Conservation (phyloP, 30 jellyfish, hydroid and myxozoan genomes). For the Aurelia coerulea region DNA sequence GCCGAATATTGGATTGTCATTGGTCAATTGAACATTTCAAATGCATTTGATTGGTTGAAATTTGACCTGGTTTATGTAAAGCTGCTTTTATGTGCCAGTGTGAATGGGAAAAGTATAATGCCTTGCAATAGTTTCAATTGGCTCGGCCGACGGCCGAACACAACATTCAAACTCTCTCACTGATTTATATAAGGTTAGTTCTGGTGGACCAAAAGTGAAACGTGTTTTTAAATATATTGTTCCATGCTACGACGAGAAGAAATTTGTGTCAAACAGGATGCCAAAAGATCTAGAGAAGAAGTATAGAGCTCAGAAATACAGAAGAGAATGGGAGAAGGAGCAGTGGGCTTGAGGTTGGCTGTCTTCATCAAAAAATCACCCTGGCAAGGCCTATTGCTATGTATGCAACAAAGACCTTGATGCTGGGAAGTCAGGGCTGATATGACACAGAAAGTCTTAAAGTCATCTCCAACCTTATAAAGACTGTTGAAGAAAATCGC, state of each 20-base stretch:
- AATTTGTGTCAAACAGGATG: not conserved
- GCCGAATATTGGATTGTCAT: too few relatives aligned
- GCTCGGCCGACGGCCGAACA: too few relatives aligned
- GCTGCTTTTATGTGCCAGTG: too few relatives aligned
- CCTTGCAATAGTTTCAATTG: too few relatives aligned
- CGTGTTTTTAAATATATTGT: too few relatives aligned
- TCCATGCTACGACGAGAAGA: not conserved
- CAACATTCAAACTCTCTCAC: too few relatives aligned
- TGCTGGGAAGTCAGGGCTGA: conserved; percentile 40
- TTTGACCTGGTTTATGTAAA: too few relatives aligned
- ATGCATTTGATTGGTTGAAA: too few relatives aligned
- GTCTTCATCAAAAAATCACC: conserved; percentile 2
- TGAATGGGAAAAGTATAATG: too few relatives aligned
- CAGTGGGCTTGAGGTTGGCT: conserved; percentile 41
- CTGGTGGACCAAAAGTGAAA: too few relatives aligned
- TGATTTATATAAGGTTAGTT: too few relatives aligned
- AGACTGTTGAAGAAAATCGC: conserved; percentile 1
- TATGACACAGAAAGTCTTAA: conserved; percentile 22
- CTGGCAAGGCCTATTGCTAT: conserved; percentile 26
- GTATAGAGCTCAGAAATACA: conserved; percentile 33
- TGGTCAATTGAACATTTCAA: too few relatives aligned
- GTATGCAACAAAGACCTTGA: conserved; percentile 22
- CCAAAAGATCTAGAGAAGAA: conserved; percentile 28
- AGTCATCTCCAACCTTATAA: conserved; percentile 2
- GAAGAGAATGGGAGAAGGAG: conserved; percentile 62